Evolutionary conservation across 2,113 vertebrate species (phyloP).

Genomic region (Lates calcarifer): DNA sequence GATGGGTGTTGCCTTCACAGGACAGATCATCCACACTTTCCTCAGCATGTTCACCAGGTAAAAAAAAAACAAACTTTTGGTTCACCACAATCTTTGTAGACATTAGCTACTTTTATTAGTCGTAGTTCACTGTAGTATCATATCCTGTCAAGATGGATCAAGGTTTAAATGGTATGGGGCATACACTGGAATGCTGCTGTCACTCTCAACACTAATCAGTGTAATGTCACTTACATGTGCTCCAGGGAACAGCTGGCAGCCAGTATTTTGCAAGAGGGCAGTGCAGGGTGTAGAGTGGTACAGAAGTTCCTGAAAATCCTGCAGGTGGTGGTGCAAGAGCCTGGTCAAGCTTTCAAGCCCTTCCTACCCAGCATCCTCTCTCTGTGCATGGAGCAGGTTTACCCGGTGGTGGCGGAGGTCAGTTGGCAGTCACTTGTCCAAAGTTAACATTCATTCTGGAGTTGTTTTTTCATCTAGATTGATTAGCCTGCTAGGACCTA

Average conservation of each 20-base stretch:
- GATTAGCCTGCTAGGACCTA: not conserved
- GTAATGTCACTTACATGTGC: slow-evolving; percentile 19
- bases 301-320: slow-evolving; percentile 98
- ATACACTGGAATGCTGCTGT: not conserved
- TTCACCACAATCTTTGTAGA: not conserved
- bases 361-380: slow-evolving; percentile 96
- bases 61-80: not conserved
- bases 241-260: slow-evolving; percentile 94
- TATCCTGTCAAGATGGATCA: not conserved
- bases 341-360: slow-evolving; percentile 96
- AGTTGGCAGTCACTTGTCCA: slow-evolving; percentile 28
- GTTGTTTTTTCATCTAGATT: not conserved
- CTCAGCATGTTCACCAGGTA: slow-evolving; percentile 99
- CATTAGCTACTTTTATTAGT: not conserved
- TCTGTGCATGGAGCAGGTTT: slow-evolving; percentile 98
- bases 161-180: not conserved
- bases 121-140: not conserved
- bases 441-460: not conserved
- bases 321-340: slow-evolving; percentile 98
- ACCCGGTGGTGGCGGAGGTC: slow-evolving; percentile 98
- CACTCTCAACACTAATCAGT: not conserved
- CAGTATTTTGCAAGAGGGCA: slow-evolving; percentile 97
- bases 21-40: slow-evolving; percentile 98
- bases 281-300: slow-evolving; percentile 94
- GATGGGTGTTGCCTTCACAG: slow-evolving; percentile 98